Evolutionary conservation across 2,888 invertebrate species (phyloP).

Genomic region (Amorpha juglandis): DNA sequence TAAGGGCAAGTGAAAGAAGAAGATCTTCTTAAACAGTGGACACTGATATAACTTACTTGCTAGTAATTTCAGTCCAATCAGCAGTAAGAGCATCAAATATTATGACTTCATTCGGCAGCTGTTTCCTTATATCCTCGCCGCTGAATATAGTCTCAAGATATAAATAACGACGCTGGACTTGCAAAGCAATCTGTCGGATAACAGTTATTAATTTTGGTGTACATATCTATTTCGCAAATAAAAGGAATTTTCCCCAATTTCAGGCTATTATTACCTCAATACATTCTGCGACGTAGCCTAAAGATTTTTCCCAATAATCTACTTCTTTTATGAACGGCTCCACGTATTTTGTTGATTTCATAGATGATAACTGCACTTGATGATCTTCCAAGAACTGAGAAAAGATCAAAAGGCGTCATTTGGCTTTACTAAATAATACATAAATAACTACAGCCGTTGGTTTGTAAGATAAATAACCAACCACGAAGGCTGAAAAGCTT

Average conservation of each 20-base stretch:
- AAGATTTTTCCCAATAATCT: conserved; percentile 93
- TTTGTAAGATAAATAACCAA: too few relatives aligned
- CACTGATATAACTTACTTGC: conserved; percentile 61
- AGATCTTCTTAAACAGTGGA: too few relatives aligned
- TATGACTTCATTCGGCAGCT: conserved; percentile 90
- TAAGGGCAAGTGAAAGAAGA: too few relatives aligned
- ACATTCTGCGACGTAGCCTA: conserved; percentile 92
- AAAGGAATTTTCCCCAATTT: neutral
- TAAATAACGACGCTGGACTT: conserved; percentile 93
- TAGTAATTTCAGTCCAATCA: conserved; percentile 88
- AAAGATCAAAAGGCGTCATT: neutral
- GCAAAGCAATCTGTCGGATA: conserved; percentile 82
- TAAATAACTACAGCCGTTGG: neutral
- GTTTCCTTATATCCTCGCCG: conserved; percentile 94
- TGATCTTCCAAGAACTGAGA: conserved; percentile 90
- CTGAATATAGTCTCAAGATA: conserved; percentile 95
- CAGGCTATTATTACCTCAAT: conserved; percentile 84
- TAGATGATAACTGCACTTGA: conserved; percentile 91
- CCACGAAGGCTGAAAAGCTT: too few relatives aligned
- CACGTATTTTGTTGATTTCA: conserved; percentile 94
- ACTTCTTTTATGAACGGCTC: conserved; percentile 93
- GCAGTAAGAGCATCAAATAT: conserved; percentile 89
- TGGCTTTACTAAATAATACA: neutral
- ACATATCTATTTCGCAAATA: neutral
- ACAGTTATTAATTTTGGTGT: neutral